A percentile compares a stretch with the other conserved stretches of the same genome.
phyloP scores from a whole-genome alignment of 2,888 invertebrate genomes.

The Scaptomyza flava region DNA sequence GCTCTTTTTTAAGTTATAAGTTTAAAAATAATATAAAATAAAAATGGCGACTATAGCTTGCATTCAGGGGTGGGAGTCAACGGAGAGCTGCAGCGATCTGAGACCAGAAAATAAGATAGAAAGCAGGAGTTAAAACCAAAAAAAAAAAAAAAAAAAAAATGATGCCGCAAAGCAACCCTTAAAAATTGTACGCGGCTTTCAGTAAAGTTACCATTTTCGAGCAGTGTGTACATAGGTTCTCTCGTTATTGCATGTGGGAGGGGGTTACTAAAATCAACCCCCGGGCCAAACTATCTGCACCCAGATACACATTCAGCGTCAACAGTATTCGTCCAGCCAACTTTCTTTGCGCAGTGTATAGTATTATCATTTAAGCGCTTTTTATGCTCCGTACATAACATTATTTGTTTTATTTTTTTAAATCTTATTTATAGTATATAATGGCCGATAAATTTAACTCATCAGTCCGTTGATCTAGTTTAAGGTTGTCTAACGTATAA shows the following conservation, averaged over 20 bases:
- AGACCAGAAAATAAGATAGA: conserved; percentile 29
- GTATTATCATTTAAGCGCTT: no score
- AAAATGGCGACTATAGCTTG: conserved; percentile 37
- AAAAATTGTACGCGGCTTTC: conserved; percentile 6
- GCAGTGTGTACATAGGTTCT: background rate
- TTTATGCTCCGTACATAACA: no score
- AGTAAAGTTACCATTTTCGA: background rate
- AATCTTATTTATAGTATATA: no score
- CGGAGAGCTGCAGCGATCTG: conserved; percentile 6
- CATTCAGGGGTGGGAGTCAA: conserved; percentile 24
- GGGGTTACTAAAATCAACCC: conserved; percentile 10
- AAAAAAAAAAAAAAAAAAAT: conserved; percentile 4
- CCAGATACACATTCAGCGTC: background rate
- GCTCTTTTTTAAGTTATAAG: background rate
- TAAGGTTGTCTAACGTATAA: no score
- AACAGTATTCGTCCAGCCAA: background rate
- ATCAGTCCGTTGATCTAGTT: no score
- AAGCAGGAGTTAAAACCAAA: conserved; percentile 16
- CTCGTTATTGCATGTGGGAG: background rate
- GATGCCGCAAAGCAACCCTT: conserved; percentile 27
- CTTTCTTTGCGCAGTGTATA: background rate
- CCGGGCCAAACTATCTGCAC: background rate
- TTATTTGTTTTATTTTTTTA: no score
- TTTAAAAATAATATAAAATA: background rate
- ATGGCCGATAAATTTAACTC: no score